Percentiles rank a stretch among this genome's conserved stretches.
phyloP scores from a whole-genome alignment of 2,797 vertebrate genomes.

The Syngnathus acus region DNA sequence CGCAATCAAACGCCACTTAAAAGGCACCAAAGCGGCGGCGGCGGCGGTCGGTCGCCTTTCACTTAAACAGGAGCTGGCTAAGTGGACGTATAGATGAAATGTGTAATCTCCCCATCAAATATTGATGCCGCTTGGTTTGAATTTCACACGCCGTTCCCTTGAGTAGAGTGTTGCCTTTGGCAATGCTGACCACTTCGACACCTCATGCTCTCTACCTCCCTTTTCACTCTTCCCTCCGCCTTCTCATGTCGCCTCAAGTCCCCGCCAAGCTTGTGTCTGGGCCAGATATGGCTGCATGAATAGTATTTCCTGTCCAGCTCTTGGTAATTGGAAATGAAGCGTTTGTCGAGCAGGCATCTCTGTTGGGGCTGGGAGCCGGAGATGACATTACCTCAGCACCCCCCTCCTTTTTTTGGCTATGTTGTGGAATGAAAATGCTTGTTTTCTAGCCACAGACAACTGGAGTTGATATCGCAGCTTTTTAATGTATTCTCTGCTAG shows the following conservation, averaged over 20 bases:
- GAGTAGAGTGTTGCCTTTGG: constrained; percentile 35
- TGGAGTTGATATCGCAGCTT: too few species aligned
- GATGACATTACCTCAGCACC: constrained; percentile 28
- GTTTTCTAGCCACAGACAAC: not conserved
- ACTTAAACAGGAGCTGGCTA: constrained; percentile 27
- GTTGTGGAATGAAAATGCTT: constrained; percentile 43
- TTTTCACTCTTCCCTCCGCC: not conserved
- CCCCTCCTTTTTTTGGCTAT: constrained; percentile 51
- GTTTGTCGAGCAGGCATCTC: constrained; percentile 38
- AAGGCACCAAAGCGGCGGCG: not conserved
- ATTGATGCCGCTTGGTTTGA: constrained; percentile 42
- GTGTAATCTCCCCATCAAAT: constrained; percentile 41
- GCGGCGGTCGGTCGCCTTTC: constrained; percentile 9
- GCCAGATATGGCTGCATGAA: constrained; percentile 45
- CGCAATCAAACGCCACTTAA: constrained; percentile 11
- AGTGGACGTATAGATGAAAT: constrained; percentile 33
- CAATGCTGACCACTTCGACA: constrained; percentile 31
- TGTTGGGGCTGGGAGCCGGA: constrained; percentile 19
- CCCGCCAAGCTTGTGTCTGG: constrained; percentile 38
- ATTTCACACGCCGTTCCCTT: constrained; percentile 32
- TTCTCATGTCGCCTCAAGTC: constrained; percentile 47
- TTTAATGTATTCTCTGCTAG: too few species aligned
- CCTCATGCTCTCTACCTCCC: constrained; percentile 9
- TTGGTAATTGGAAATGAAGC: constrained; percentile 50
- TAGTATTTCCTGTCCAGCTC: constrained; percentile 49